Base-by-base conservation (phyloP, 2,113 vertebrate species). In the Xiphophorus hellerii region DNA sequence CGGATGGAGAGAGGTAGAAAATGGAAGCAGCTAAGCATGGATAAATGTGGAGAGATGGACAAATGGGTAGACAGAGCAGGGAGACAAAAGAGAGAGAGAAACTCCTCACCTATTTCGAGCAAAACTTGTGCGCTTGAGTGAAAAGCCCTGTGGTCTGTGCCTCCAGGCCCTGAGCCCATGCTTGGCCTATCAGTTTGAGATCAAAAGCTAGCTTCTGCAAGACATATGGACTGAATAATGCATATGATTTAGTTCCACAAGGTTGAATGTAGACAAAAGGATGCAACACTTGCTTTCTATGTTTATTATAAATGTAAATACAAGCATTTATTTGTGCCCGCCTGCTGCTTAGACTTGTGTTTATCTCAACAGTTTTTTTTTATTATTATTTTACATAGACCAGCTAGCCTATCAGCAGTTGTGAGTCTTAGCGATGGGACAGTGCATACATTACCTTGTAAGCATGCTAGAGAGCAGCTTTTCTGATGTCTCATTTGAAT, bases 201-300 rank as follows among this genome's bases (percentile, higher is more conserved):
- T 93, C 84, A 93, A 92, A 93, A 92, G 80, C 89, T 79, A 39
- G 66, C 91, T 93, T 93, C 88, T 92, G 88, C 88, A 76, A 92
- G 87, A 92, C 91, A 91, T 93, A 92, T 91, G 90, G 89, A 81
- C 86, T 94, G 90, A 94, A 94, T 94, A 93, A 93, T 92, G 84
- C 86, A 94, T 90, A 76, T 62, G 71, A 62, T 89, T 92, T 90
- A 91, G 84, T 92, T 91, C 85, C 86, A 86, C 84, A 84, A 84
- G 82, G 74, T 70, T 90, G 89, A 76, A 90, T 42, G 22, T 65
- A 80, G 69, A 70, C 69, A 82, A 66, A 66, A 76, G 66, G 44
- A 73, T 51, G 44, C 58, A 87, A 86, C 77, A 69, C 48, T 82
- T 31, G 17, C 9, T 22, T 60, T 42, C 74, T 74, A 29, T 67